These are phyloP conservation scores for Caenorhabditis briggsae DNA, from an alignment of 1,140 invertebrate genomes.

Conservation along the genomic window DNA sequence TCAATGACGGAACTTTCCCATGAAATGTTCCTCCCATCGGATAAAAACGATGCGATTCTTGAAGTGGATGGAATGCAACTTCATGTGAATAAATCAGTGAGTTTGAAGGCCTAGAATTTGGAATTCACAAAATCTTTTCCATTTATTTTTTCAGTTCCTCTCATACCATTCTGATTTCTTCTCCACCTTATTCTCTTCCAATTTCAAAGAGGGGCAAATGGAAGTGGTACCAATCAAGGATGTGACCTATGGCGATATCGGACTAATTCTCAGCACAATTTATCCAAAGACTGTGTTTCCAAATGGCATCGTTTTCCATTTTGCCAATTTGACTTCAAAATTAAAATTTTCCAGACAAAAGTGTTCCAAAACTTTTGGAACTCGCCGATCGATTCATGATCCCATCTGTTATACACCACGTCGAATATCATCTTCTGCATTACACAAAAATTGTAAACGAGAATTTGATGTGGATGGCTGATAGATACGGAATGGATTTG, in stretches of 20 bases:
- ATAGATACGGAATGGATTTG: not conserved
- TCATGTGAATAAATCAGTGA: not conserved
- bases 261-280: not conserved
- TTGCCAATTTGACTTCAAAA: not conserved
- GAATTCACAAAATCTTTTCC: too few relatives aligned
- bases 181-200: not conserved
- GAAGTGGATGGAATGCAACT: not conserved
- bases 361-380: not conserved
- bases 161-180: not conserved
- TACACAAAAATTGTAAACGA: not conserved
- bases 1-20: not conserved
- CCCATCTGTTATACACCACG: not conserved
- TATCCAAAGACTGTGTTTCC: not conserved
- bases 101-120: not conserved
- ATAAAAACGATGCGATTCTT: not conserved
- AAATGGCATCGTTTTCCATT: not conserved
- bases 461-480: not conserved
- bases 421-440: not conserved
- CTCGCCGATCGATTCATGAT: not conserved
- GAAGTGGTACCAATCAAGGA: not conserved
- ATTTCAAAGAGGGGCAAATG: not conserved
- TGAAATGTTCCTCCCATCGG: not conserved
- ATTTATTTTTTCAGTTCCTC: not conserved
- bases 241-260: not conserved
- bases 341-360: not conserved